Conservation (phyloP, 2,888 invertebrate genomes). For the Blera fallax region DNA sequence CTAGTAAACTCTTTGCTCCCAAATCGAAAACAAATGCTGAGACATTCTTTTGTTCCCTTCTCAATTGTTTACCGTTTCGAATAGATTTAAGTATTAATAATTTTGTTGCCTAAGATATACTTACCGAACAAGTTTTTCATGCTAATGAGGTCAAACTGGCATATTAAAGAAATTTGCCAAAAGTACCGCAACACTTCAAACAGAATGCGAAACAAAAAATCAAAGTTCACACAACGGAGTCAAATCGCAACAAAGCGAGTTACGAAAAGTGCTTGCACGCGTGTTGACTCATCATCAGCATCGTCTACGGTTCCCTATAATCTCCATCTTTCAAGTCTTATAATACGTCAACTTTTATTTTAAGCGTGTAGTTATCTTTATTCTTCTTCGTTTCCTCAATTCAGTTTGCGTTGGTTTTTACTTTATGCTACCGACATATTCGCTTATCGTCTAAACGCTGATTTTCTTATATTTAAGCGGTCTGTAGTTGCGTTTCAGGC, state of each 20-base stretch:
- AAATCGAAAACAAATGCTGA: too few species aligned
- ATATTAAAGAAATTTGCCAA: not conserved
- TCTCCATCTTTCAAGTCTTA: not conserved
- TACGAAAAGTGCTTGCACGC: not conserved
- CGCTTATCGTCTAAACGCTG: not conserved
- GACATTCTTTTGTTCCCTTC: too few species aligned
- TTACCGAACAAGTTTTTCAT: not conserved
- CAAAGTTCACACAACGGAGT: constrained; percentile 17
- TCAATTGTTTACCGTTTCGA: not conserved
- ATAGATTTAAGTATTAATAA: not conserved
- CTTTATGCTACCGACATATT: not conserved
- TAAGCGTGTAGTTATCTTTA: not conserved
- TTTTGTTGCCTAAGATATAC: not conserved
- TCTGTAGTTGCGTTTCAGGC: not conserved
- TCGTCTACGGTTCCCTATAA: not conserved
- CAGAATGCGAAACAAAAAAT: not conserved
- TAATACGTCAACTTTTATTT: not conserved
- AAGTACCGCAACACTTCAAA: not conserved
- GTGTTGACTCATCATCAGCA: constrained; percentile 2
- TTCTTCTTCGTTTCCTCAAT: not conserved
- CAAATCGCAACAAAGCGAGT: not conserved
- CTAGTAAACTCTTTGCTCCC: too few species aligned
- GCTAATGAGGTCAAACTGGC: not conserved
- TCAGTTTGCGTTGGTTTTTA: not conserved
- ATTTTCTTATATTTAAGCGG: not conserved